Evolutionary conservation across 2,888 invertebrate species (phyloP).

Genomic region (Rhogogaster chlorosoma): DNA sequence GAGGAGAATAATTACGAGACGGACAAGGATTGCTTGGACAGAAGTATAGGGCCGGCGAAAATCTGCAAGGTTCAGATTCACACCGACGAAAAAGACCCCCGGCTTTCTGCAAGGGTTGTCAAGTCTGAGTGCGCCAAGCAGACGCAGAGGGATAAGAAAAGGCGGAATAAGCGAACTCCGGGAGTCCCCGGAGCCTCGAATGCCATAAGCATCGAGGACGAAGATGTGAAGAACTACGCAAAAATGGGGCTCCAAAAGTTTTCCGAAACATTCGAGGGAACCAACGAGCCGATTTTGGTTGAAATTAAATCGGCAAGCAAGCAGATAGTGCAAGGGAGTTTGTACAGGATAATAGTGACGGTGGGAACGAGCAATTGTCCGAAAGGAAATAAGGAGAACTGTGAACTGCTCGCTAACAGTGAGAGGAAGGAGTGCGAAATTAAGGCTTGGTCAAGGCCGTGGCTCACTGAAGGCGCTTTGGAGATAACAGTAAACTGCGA

Average conservation of each 20-base stretch:
- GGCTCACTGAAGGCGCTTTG: slow-evolving; percentile 72
- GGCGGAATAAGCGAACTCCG: neutral
- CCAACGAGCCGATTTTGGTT: slow-evolving; percentile 71
- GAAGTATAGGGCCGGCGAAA: slow-evolving; percentile 70
- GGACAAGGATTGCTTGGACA: slow-evolving; percentile 59
- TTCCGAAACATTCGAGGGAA: slow-evolving; percentile 60
- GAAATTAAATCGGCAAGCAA: slow-evolving; percentile 77
- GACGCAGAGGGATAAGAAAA: slow-evolving; percentile 3
- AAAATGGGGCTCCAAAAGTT: slow-evolving; percentile 62
- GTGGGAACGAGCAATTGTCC: slow-evolving; percentile 81
- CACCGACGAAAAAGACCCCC: slow-evolving; percentile 71
- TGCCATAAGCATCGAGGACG: slow-evolving; percentile 56
- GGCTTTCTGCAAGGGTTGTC: slow-evolving; percentile 77
- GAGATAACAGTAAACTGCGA: neutral
- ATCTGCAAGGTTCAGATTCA: slow-evolving; percentile 80
- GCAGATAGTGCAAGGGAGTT: slow-evolving; percentile 80
- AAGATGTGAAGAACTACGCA: slow-evolving; percentile 59
- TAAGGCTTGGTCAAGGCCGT: slow-evolving; percentile 81
- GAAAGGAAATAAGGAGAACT: slow-evolving; percentile 71
- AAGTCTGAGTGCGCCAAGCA: slow-evolving; percentile 79
- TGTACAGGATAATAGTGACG: slow-evolving; percentile 81
- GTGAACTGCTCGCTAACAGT: slow-evolving; percentile 67
- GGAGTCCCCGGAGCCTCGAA: neutral
- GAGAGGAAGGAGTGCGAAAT: slow-evolving; percentile 77
- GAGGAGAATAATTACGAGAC: slow-evolving; percentile 61